Evolutionary conservation across 1,140 invertebrate species (phyloP), one percentile per base, ranked within the genome.

Genomic region (Mycetomoellerius zeteki): DNA sequence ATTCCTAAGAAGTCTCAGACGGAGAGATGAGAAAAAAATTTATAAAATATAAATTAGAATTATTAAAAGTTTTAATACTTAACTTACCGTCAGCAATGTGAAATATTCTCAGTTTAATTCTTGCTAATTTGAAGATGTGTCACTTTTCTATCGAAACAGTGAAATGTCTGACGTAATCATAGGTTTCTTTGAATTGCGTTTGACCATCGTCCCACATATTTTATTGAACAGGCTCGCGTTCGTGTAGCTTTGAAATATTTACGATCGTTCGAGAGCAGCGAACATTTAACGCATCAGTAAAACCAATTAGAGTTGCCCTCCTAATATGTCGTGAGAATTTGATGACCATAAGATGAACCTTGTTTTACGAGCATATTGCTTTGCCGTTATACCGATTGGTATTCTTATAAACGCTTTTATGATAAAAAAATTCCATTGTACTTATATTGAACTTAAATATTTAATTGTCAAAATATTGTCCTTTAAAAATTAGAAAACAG

Each of bases 251-350:
- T 72, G 69, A 33, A 71, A 76, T 37, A 37, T 88, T 91, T 91
- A 91, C 82, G 77, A 86, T 88, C 78, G 65, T 86, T 86, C 56
- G 60, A 87, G 72, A 86, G 91, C 86, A 92, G 90, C 90, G 88
- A 91, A 73, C 90, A 93, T 90, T 94, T 93, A 93, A 93, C 93
- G 90, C 88, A 65, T 92, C 90, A 90, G 88, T 93, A 93, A 94
- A 94, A 93, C 88, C 92, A 93, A 94, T 94, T 94, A 94, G 92
- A 93, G 86, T 73, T 37, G 78, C 56, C 80, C 54, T 87, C 37
- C 89, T 90, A 93, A 92, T 73, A 86, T 85, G 52, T 82, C 64
- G 85, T 52, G 80, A 91, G 87, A 89, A 88, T 85, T 85, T 62
- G 69, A 81, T 84, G 76, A 54, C 43, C 86, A 30, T 21, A 62